These are phyloP conservation scores for Cephonodes hylas DNA, from an alignment of 2,888 invertebrate genomes.

Conservation along the genomic window DNA sequence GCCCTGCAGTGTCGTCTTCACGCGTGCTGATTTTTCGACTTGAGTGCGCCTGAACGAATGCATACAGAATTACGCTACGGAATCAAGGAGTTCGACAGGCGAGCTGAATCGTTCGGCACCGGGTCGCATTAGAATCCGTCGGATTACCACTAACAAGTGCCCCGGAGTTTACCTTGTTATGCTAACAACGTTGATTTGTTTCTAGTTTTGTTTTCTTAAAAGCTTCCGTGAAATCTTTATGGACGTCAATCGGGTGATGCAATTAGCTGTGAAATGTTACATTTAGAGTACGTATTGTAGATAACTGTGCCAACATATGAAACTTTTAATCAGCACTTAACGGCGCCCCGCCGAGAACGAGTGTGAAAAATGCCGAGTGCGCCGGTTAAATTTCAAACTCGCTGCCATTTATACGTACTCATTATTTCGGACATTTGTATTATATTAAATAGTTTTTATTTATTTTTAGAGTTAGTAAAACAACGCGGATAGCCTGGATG, in stretches of 20 bases:
- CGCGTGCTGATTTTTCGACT: constrained; percentile 67
- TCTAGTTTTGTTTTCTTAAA: constrained; percentile 47
- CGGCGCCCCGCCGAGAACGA: constrained; percentile 39
- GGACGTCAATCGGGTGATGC: not conserved
- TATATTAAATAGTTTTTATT: not conserved
- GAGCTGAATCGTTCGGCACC: constrained; percentile 29
- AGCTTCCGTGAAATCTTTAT: constrained; percentile 15
- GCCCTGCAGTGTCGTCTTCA: constrained; percentile 56
- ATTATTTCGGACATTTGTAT: not conserved
- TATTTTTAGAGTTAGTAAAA: not conserved
- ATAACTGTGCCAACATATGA: constrained; percentile 55
- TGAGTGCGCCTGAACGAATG: constrained; percentile 59
- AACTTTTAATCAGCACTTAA: constrained; percentile 68
- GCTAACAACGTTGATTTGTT: constrained; percentile 58
- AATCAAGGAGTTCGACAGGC: constrained; percentile 39
- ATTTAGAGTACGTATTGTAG: not conserved
- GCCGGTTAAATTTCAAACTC: not conserved
- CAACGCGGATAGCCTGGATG: no score
- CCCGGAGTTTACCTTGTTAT: constrained; percentile 54
- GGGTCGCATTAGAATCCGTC: constrained; percentile 38
- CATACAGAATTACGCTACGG: constrained; percentile 47
- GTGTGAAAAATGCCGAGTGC: constrained; percentile 16
- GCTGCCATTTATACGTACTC: not conserved
- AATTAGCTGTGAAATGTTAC: not conserved
- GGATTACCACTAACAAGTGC: constrained; percentile 53